Percentiles rank a stretch among this genome's conserved stretches.
These are phyloP conservation scores for Strix occidentalis DNA, from an alignment of 2,797 vertebrate genomes.

Conservation along the genomic window DNA sequence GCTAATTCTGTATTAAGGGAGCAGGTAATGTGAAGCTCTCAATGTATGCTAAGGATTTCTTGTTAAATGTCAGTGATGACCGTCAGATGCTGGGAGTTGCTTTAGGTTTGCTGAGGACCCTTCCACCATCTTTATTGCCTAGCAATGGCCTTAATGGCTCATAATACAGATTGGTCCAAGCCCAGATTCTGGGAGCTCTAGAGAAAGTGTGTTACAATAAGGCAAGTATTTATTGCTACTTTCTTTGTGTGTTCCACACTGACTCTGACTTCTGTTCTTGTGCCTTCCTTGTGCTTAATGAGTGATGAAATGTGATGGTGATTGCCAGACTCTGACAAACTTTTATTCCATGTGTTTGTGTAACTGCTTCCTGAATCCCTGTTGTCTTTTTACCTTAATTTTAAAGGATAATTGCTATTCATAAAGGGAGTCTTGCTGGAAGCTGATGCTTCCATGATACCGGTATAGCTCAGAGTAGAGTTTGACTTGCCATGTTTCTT, in stretches of 20 bases:
- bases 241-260: background rate
- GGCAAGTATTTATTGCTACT: background rate
- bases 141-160: background rate
- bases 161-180: background rate
- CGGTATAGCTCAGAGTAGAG: background rate
- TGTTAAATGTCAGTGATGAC: background rate
- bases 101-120: background rate
- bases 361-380: background rate
- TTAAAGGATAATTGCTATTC: background rate
- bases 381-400: background rate
- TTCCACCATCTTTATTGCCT: background rate
- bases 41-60: accelerated
- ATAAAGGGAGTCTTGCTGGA: background rate
- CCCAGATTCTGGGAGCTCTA: background rate
- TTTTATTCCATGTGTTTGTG: background rate
- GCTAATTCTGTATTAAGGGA: background rate
- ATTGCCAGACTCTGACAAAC: background rate
- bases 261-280: background rate
- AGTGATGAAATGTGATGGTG: background rate
- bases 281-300: background rate
- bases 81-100: background rate
- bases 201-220: background rate
- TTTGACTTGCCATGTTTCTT: background rate
- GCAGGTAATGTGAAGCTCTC: background rate
- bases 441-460: background rate